These are phyloP conservation scores for Drosophila azteca DNA, from an alignment of 1,140 invertebrate genomes.

Conservation along the genomic window DNA sequence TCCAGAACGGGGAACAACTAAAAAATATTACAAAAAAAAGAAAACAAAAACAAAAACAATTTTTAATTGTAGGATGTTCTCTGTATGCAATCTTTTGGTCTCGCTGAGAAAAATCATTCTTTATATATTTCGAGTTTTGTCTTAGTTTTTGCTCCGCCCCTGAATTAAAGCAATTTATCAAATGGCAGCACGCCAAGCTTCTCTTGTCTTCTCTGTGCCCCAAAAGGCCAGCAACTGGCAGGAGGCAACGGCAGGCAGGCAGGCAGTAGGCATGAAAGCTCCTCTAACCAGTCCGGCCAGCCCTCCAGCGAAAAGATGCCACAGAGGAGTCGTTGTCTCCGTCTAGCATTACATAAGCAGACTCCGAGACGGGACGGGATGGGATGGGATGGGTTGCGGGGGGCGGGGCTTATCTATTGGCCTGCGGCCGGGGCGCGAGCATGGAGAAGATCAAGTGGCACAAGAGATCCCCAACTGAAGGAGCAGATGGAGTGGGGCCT, in stretches of 20 bases:
- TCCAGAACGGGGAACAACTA: not conserved
- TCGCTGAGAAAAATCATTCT: not conserved
- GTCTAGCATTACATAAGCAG: slow-evolving; percentile 77
- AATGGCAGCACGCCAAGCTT: slow-evolving; percentile 52
- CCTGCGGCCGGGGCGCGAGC: slow-evolving; percentile 32
- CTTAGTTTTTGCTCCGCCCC: slow-evolving; percentile 41
- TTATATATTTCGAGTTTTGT: not conserved
- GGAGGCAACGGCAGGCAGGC: slow-evolving; percentile 9
- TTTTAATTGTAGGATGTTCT: not conserved
- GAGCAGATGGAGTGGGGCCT: slow-evolving; percentile 26
- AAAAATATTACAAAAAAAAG: not conserved
- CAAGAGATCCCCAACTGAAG: slow-evolving; percentile 59
- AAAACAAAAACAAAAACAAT: not conserved
- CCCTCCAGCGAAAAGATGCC: slow-evolving; percentile 41
- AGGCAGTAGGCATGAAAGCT: slow-evolving; percentile 13
- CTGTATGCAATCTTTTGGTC: no score
- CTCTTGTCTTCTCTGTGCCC: no score
- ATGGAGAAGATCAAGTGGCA: slow-evolving; percentile 68
- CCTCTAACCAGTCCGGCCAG: slow-evolving; percentile 36
- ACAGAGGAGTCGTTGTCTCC: slow-evolving; percentile 48
- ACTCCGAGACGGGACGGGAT: slow-evolving; percentile 49
- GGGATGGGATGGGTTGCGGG: slow-evolving; percentile 17
- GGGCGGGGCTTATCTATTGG: slow-evolving; percentile 32
- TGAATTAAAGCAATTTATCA: slow-evolving; percentile 70
- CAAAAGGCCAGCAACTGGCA: slow-evolving; percentile 17